A percentile compares a stretch with the other conserved stretches of the same genome.
phyloP scores from a whole-genome alignment of 2,888 invertebrate species.

The Andricus curvator region DNA sequence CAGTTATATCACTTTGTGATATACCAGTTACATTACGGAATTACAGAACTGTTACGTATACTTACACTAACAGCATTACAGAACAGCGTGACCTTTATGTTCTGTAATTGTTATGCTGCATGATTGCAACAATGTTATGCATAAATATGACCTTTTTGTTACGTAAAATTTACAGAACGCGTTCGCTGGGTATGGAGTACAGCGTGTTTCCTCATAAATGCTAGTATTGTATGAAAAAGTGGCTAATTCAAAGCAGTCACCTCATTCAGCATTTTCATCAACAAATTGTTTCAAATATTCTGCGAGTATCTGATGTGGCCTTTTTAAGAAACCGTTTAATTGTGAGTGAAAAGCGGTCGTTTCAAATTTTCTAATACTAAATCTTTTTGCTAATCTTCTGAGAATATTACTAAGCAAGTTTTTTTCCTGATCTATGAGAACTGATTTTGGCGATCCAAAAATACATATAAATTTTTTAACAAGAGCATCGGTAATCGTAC shows the following conservation, averaged over 20 bases:
- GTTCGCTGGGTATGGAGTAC: background rate
- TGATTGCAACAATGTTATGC: no score
- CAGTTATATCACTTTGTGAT: no score
- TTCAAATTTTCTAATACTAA: constrained; percentile 50
- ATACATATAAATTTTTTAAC: constrained; percentile 52
- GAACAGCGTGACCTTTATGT: no score
- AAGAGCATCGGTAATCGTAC: background rate
- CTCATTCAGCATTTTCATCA: constrained; percentile 22
- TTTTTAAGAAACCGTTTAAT: constrained; percentile 51
- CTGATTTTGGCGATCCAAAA: no score
- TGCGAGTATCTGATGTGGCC: constrained; percentile 50
- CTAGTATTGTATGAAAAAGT: background rate
- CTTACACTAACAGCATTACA: no score
- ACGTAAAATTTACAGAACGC: no score
- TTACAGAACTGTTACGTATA: no score
- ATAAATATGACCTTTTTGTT: no score
- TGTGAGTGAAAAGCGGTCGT: constrained; percentile 54
- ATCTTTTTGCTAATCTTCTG: constrained; percentile 49
- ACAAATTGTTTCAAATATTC: constrained; percentile 52
- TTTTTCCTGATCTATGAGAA: constrained; percentile 60
- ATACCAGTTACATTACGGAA: no score
- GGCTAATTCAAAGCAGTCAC: no score
- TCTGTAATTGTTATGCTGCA: no score
- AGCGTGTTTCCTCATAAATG: constrained; percentile 46
- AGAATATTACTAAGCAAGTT: constrained; percentile 56